A percentile compares a stretch with the other conserved stretches of the same genome.
Conservation (phyloP, 2,113 vertebrate genomes). For the Hippocampus abdominalis region DNA sequence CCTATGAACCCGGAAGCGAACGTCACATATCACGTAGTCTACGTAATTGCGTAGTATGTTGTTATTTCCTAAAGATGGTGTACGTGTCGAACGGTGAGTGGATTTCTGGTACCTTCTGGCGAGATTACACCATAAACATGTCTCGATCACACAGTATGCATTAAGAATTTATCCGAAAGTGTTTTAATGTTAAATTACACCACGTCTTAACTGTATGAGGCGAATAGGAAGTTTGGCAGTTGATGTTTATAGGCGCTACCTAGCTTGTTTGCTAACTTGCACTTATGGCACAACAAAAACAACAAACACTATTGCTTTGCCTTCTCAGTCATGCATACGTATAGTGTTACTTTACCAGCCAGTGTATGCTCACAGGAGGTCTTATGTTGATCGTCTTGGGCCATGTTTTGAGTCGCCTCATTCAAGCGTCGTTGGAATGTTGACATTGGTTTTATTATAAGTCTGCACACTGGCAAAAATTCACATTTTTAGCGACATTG, state of each 20-base stretch:
- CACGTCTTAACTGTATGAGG: not conserved
- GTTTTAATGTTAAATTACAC: not conserved
- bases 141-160: not conserved
- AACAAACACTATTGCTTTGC: not conserved
- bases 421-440: not conserved
- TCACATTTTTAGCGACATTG: no score
- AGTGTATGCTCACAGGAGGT: not conserved
- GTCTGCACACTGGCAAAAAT: no score
- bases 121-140: not conserved
- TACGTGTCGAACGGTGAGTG: constrained; percentile 92
- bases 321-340: not conserved
- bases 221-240: not conserved
- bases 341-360: not conserved
- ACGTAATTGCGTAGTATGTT: constrained; percentile 28
- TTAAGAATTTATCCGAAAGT: not conserved
- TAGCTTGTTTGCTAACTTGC: constrained; percentile 12
- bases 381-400: not conserved
- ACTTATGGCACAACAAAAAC: constrained; percentile 5
- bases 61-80: constrained; percentile 71
- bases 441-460: not conserved
- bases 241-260: not conserved
- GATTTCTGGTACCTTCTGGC: not conserved
- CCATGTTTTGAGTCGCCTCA: not conserved
- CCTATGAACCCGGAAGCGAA: constrained; percentile 37
- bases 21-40: constrained; percentile 17